These are phyloP conservation scores for Keiferia lycopersicella DNA, from an alignment of 2,888 invertebrate species.

Conservation along the genomic window DNA sequence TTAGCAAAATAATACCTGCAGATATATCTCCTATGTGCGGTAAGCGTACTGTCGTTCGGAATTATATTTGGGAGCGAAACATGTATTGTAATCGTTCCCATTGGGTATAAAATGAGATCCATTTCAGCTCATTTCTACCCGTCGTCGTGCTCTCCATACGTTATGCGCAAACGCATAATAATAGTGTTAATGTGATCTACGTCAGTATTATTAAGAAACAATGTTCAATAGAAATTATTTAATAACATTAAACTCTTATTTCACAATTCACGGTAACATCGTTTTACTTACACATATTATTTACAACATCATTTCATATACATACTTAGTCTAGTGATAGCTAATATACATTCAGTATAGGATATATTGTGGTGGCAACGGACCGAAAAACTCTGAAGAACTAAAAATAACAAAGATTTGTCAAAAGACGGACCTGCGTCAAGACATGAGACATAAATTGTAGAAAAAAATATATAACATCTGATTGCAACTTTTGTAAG, in stretches of 20 bases:
- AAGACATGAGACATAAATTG: too few species aligned
- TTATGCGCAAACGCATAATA: conserved; percentile 12
- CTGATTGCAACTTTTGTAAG: too few species aligned
- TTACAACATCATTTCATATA: conserved; percentile 75
- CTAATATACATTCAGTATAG: conserved; percentile 33
- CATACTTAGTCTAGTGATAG: conserved; percentile 47
- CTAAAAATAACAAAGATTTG: too few species aligned
- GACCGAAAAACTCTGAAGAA: conserved; percentile 4
- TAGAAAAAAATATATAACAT: too few species aligned
- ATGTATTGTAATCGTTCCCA: conserved; percentile 13
- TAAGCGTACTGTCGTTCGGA: neutral
- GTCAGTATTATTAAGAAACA: conserved; percentile 78
- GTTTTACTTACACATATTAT: conserved; percentile 81
- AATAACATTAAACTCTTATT: conserved; percentile 82
- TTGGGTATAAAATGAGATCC: neutral
- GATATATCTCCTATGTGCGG: neutral
- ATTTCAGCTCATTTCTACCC: neutral
- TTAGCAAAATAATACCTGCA: too few species aligned
- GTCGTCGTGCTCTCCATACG: conserved; percentile 20
- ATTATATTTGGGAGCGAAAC: conserved; percentile 3
- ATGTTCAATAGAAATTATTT: conserved; percentile 79
- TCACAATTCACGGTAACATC: conserved; percentile 81
- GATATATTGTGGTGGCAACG: conserved; percentile 17
- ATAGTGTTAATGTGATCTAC: conserved; percentile 68
- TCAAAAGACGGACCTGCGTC: too few species aligned